Percentiles rank a stretch among this genome's conserved stretches.
These are phyloP conservation scores for Sternotherus odoratus DNA, from an alignment of 2,797 vertebrate genomes.

Conservation along the genomic window DNA sequence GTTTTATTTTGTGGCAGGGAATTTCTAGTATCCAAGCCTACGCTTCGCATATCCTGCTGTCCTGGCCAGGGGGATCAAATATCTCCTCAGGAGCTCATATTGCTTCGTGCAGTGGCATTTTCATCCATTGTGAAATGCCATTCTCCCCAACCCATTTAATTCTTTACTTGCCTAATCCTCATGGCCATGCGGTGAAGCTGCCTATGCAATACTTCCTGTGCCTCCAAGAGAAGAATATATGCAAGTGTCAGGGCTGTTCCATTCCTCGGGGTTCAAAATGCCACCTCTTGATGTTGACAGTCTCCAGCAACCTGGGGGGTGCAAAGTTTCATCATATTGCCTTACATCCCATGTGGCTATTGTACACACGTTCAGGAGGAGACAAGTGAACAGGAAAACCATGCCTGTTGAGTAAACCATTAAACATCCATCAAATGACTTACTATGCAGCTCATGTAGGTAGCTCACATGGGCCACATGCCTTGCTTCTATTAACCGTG, in stretches of 20 bases:
- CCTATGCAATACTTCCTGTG: not conserved
- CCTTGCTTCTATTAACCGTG: accelerated
- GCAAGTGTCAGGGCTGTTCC: not conserved
- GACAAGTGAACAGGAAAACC: conserved; percentile 5
- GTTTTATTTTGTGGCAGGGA: not conserved
- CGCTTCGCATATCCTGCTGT: conserved; percentile 6
- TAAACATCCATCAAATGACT: not conserved
- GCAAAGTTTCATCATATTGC: not conserved
- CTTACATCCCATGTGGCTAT: not conserved
- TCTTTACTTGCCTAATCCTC: not conserved
- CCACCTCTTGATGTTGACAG: not conserved
- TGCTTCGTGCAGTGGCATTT: conserved; percentile 25
- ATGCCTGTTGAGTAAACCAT: not conserved
- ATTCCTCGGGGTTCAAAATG: not conserved
- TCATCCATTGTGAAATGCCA: not conserved
- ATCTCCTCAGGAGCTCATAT: not conserved
- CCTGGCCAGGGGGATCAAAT: not conserved
- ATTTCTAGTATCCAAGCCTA: not conserved
- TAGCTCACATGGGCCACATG: not conserved
- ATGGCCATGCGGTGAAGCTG: not conserved
- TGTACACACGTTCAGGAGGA: not conserved
- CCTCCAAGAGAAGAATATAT: not conserved
- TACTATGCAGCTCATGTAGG: not conserved
- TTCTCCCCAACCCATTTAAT: not conserved
- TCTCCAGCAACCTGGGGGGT: not conserved